Evolutionary conservation across 2,888 invertebrate genomes (phyloP), one percentile per base, ranked within the genome.

Genomic region (Orthosia cruda): DNA sequence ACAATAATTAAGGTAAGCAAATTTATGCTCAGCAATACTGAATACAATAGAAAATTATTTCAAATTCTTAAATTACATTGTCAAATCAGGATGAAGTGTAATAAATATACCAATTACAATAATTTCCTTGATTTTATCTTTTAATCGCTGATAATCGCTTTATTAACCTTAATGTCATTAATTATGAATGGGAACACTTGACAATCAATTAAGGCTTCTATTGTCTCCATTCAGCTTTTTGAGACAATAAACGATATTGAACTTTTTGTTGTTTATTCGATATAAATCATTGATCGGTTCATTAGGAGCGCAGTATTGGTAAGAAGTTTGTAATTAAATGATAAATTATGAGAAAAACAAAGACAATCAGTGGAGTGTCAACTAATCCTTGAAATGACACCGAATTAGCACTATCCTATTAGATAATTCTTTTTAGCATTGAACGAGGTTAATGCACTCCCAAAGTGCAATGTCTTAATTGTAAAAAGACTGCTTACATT

Each of bases 81-180:
- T 82, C 61, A 54, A 76, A 45, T 81, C 47, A 54, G 45, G 57
- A 49, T 66, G 49, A 62, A 66, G 13, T 47, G 47, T 23, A 26
- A 57, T 82, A 77, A 62, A 65, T 52, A 57, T 57, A 57, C n/a
- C 52, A 75, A 75, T 78, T 66, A 63, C 16, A 63, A 49, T 49
- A 63, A 58, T 82, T 76, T 66, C 49, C 49, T 58, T 16, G 62
- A 77, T 50, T 54, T 54, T 40, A 26, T 75, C 47, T 50, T 49
- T 13, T 62, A 52, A 57, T 66, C 45, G 13, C 16, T 55, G 47
- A 20, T 77, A 81, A 78, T 78, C 62, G 62, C 82, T 78, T 82
- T 18, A 78, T 67, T 40, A 78, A 76, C 82, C 82, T 78, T 78
- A 63, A n/a, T 57, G 83, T 26, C 82, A 58, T 15, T 54, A 76